phyloP scores from a whole-genome alignment of 1,140 invertebrate genomes.

The Helicoverpa zea region DNA sequence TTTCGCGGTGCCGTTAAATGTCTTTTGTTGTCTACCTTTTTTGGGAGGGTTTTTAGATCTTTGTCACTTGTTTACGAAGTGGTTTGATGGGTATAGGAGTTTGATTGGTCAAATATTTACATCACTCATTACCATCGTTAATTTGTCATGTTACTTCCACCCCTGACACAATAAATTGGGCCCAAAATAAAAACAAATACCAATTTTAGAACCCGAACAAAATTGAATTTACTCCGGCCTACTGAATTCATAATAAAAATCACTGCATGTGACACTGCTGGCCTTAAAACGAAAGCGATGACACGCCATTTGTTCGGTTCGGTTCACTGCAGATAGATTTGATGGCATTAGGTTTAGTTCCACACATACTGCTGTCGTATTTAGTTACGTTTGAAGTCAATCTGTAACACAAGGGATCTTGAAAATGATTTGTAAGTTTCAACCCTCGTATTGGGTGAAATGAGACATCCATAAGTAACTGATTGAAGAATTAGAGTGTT shows the following conservation, averaged over 20 bases:
- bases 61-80: background rate
- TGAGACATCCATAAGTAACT: background rate
- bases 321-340: constrained; percentile 17
- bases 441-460: too few species aligned
- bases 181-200: background rate
- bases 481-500: background rate
- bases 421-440: background rate
- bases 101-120: background rate
- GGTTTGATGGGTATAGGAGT: background rate
- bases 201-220: background rate
- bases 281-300: constrained; percentile 45
- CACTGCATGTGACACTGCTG: constrained; percentile 5
- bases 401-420: background rate
- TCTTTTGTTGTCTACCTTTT: background rate
- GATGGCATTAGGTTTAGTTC: constrained; percentile 24
- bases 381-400: background rate
- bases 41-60: background rate
- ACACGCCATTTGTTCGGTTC: constrained; percentile 33
- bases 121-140: too few species aligned
- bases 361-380: constrained; percentile 16
- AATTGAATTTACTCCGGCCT: background rate
- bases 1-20: background rate
- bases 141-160: too few species aligned
- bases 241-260: constrained; percentile 4
- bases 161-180: too few species aligned